Conservation (phyloP, 2,797 vertebrate genomes). For the Clarias fuscus region DNA sequence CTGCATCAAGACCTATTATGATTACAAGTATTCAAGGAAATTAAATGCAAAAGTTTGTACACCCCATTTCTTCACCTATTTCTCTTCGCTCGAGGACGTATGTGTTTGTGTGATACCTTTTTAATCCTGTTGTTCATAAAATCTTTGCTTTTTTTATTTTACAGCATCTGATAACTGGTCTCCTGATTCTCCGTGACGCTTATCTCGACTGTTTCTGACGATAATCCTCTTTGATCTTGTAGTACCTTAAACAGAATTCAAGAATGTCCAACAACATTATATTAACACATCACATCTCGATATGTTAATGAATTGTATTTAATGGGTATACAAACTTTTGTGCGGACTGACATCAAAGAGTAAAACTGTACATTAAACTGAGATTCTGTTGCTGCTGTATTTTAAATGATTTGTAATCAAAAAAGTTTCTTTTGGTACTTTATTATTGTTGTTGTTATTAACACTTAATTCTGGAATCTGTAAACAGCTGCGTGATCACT, state of each 20-base stretch:
- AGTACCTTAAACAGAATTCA: not conserved
- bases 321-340: not conserved
- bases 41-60: not conserved
- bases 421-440: not conserved
- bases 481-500: not conserved
- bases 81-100: not conserved
- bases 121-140: too few relatives aligned
- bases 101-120: not conserved
- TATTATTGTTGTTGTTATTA: not conserved
- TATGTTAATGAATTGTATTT: not conserved
- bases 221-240: not conserved
- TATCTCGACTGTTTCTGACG: not conserved
- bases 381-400: not conserved
- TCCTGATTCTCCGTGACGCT: not conserved
- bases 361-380: not conserved
- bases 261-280: not conserved
- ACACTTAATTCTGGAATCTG: not conserved
- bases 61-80: not conserved
- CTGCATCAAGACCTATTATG: not conserved
- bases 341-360: not conserved
- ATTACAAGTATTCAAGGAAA: not conserved
- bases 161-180: not conserved
- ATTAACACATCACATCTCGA: not conserved
- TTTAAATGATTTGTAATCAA: not conserved
- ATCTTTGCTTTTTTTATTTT: not conserved